Conservation (phyloP, 1,140 invertebrate genomes). For the Venturia canescens region DNA sequence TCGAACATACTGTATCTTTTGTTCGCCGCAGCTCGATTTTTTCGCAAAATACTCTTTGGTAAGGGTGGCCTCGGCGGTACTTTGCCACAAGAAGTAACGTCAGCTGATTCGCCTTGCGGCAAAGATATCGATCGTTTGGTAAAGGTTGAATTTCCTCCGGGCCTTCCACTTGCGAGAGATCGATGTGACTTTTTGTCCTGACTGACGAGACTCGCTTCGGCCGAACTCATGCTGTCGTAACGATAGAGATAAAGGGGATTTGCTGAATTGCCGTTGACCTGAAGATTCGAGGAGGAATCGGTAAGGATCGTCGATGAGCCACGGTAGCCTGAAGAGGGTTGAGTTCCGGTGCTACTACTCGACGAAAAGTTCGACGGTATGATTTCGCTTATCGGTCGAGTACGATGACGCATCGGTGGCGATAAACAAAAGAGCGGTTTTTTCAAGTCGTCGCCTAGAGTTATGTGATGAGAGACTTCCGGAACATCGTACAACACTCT, state of each 20-base stretch:
- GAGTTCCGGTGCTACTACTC: conserved; percentile 86
- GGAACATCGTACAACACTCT: conserved; percentile 85
- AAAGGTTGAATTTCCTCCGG: conserved; percentile 74
- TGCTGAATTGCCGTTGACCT: conserved; percentile 72
- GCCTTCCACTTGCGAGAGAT: conserved; percentile 67
- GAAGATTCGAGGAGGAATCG: conserved; percentile 82
- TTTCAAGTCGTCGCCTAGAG: conserved; percentile 77
- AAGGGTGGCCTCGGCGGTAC: conserved; percentile 83
- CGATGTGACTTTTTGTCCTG: conserved; percentile 75
- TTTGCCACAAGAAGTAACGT: conserved; percentile 74
- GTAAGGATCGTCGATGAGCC: conserved; percentile 90
- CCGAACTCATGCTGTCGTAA: conserved; percentile 86
- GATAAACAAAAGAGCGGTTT: conserved; percentile 83
- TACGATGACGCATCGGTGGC: conserved; percentile 78
- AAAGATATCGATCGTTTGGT: conserved; percentile 83
- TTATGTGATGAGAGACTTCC: conserved; percentile 82
- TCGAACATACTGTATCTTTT: conserved; percentile 91
- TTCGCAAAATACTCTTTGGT: conserved; percentile 84
- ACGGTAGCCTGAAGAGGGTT: conserved; percentile 89
- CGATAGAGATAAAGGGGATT: conserved; percentile 89
- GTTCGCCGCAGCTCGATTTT: conserved; percentile 78
- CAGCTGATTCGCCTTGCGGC: conserved; percentile 76
- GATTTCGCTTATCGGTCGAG: conserved; percentile 73
- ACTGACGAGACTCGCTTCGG: conserved; percentile 79
- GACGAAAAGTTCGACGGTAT: conserved; percentile 81